Base-by-base conservation (phyloP, 1,140 invertebrate species). In the Chionoecetes opilio region DNA sequence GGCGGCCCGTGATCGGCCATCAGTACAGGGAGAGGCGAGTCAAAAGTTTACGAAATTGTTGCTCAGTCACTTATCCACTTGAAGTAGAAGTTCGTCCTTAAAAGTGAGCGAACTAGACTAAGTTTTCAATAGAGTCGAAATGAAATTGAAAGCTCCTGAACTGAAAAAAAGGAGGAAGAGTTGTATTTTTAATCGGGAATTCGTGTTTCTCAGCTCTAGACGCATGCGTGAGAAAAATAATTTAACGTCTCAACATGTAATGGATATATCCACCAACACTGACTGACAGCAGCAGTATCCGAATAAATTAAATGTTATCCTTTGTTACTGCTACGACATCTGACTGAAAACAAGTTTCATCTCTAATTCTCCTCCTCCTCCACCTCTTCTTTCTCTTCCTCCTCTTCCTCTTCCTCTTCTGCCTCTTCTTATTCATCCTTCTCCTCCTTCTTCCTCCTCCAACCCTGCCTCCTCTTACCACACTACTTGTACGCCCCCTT, bases 1-100 rank as follows among this genome's bases (percentile, higher is more conserved):
- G 63, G 63, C 63, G 63, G 63, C 63, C 21, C 63, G 63, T 75
- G 46, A 75, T 75, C 63, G 63, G 63, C 63, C 63, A 75, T 75
- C 63, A 75, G 63, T 75, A 75, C 63, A n/a, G 63, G 21, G 63
- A n/a, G 63, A 75, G 63, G 63, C 63, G 63, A 75, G 63, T 75
- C n/a, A 75, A n/a, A 75, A 75, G 63, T 75, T 75, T 75, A 75
- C 63, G 63, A 75, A 75, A 75, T 75, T 75, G 63, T 75, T 75
- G 63, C 63, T 75, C 63, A 75, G 63, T 75, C 63, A 75, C 63
- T 75, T 75, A 75, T 75, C 63, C 63, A 75, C 63, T 75, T 8
- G 63, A 75, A n/a, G 63, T 26, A n/a, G 63, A 75, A 75, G 63
- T 75, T 75, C 63, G 63, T 75, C 63, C 63, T 75, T 75, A 75